These are phyloP conservation scores for Latheticus oryzae DNA, from an alignment of 2,888 invertebrate genomes.

Conservation along the genomic window DNA sequence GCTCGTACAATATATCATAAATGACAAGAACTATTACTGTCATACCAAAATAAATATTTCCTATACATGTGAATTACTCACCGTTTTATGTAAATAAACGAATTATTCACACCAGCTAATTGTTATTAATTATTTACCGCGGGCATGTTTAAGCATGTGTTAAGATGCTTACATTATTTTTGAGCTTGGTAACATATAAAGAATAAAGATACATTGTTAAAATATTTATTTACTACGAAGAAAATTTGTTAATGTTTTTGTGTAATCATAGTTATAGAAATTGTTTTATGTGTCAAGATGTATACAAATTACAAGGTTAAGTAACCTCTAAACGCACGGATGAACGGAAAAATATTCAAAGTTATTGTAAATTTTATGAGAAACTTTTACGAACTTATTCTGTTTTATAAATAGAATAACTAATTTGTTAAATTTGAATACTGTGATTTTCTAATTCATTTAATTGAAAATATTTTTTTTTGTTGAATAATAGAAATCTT, in stretches of 20 bases:
- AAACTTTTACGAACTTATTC: too few species aligned
- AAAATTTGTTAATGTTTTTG: slow-evolving; percentile 11
- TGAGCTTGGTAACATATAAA: slow-evolving; percentile 13
- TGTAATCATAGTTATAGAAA: slow-evolving; percentile 7
- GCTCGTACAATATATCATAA: too few species aligned
- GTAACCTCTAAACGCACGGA: too few species aligned
- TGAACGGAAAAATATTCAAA: too few species aligned
- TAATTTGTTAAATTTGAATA: neutral
- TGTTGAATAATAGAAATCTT: too few species aligned
- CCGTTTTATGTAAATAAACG: slow-evolving; percentile 19
- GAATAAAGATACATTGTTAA: slow-evolving; percentile 18
- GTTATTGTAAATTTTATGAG: too few species aligned
- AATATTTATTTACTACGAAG: too few species aligned
- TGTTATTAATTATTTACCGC: slow-evolving; percentile 33
- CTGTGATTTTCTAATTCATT: too few species aligned
- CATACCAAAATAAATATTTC: slow-evolving; percentile 28
- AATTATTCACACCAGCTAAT: slow-evolving; percentile 34
- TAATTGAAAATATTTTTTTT: too few species aligned
- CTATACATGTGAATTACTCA: slow-evolving; percentile 23
- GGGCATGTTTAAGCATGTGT: slow-evolving; percentile 24
- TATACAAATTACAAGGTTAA: too few species aligned
- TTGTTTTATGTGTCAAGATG: too few species aligned
- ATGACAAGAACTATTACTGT: slow-evolving; percentile 5
- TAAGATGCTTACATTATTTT: slow-evolving; percentile 29
- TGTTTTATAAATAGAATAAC: slow-evolving; percentile 1